phyloP scores from a whole-genome alignment of 2,888 invertebrate genomes.

The Tortrix viridana region DNA sequence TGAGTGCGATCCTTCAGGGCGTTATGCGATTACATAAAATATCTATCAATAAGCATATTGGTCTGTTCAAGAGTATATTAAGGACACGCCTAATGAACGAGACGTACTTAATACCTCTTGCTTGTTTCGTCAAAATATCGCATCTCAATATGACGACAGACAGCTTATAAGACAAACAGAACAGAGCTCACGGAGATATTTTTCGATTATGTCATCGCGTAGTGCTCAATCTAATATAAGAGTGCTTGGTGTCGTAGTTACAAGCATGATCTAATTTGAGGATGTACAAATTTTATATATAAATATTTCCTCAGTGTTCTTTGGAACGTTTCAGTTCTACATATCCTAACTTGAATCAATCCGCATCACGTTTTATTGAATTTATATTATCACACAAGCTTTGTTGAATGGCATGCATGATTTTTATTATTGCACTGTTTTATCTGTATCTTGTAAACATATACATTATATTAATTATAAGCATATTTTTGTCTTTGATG shows the following conservation, averaged over 20 bases:
- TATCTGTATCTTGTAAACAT: slow-evolving; percentile 18
- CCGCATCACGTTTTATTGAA: slow-evolving; percentile 36
- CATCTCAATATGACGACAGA: too few species aligned
- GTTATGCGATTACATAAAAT: slow-evolving; percentile 63
- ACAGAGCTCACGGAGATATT: not conserved
- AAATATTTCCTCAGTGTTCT: not conserved
- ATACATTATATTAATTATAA: not conserved
- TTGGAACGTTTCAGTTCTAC: too few species aligned
- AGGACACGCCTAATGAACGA: too few species aligned
- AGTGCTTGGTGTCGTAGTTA: slow-evolving; percentile 68
- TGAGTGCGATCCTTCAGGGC: slow-evolving; percentile 67
- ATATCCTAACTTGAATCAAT: not conserved
- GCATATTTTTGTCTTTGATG: not conserved
- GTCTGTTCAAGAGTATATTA: slow-evolving; percentile 1
- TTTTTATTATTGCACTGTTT: slow-evolving; percentile 52
- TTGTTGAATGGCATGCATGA: slow-evolving; percentile 72
- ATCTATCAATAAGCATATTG: not conserved
- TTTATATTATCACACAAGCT: slow-evolving; percentile 55
- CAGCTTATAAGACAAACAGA: not conserved
- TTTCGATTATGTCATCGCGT: slow-evolving; percentile 61
- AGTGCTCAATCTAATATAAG: slow-evolving; percentile 51
- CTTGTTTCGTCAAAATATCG: too few species aligned
- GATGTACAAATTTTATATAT: slow-evolving; percentile 37
- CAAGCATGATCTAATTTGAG: slow-evolving; percentile 62
- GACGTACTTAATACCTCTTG: too few species aligned